These are phyloP conservation scores for Hirtodrosophila confusa DNA, from an alignment of 2,888 invertebrate species.

Conservation along the genomic window DNA sequence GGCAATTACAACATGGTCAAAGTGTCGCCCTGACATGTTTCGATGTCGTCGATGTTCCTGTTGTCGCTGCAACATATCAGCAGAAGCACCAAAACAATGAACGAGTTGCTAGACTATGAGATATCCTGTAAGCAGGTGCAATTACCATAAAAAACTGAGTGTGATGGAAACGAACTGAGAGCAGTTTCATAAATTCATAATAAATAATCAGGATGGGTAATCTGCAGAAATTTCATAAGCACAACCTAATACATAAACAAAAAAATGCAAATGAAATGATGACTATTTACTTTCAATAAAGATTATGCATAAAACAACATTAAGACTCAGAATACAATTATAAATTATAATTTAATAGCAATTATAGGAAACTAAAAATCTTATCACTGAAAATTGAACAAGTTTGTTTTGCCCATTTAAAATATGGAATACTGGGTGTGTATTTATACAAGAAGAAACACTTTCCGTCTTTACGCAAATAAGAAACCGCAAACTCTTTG, in stretches of 20 bases:
- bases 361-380: too few species aligned
- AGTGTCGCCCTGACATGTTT: slow-evolving; percentile 76
- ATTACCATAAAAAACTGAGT: background rate
- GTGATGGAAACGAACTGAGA: background rate
- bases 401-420: background rate
- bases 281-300: too few species aligned
- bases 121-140: slow-evolving; percentile 20
- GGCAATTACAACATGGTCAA: slow-evolving; percentile 67
- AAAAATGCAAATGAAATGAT: too few species aligned
- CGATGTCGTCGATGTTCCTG: slow-evolving; percentile 38
- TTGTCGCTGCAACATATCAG: slow-evolving; percentile 1
- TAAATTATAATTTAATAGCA: too few species aligned
- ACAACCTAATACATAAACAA: too few species aligned
- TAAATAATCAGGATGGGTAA: too few species aligned
- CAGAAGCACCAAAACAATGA: slow-evolving; percentile 3
- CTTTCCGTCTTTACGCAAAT: slow-evolving; percentile 69
- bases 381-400: too few species aligned
- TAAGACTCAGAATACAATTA: too few species aligned
- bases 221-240: too few species aligned
- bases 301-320: too few species aligned
- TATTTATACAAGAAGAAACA: slow-evolving; percentile 51
- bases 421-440: slow-evolving; percentile 4
- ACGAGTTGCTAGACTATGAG: slow-evolving; percentile 1
- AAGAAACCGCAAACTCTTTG: slow-evolving; percentile 62
- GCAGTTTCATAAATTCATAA: background rate